Conservation (phyloP, 2,797 vertebrate genomes). For the Peromyscus aztecus region DNA sequence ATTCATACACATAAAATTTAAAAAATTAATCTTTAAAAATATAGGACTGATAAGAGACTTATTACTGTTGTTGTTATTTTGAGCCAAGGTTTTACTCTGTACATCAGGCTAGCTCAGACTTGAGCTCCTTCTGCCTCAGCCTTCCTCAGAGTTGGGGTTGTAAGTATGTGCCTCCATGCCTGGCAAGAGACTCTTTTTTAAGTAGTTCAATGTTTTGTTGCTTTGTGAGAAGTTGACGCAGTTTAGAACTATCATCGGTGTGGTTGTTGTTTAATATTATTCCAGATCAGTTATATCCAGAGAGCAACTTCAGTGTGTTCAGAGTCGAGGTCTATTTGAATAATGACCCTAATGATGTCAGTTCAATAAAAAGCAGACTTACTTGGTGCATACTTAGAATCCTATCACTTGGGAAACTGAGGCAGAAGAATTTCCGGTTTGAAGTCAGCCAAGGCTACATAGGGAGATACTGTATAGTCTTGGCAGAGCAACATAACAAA, state of each 20-base stretch:
- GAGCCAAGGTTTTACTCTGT: neutral
- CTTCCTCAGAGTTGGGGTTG: neutral
- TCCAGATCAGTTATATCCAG: constrained; percentile 17
- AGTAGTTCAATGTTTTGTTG: neutral
- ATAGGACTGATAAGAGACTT: neutral
- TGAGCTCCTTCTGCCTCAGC: neutral
- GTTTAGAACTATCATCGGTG: neutral
- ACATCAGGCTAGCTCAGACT: neutral
- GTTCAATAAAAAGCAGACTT: neutral
- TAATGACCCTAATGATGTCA: neutral
- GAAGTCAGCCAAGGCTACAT: neutral
- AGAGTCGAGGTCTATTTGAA: neutral
- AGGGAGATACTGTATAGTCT: neutral
- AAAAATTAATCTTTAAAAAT: neutral
- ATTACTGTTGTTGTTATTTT: neutral
- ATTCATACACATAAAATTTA: neutral
- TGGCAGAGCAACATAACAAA: neutral
- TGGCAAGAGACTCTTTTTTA: neutral
- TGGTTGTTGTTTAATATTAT: neutral
- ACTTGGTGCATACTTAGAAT: neutral
- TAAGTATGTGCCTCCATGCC: neutral
- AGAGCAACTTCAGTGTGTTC: neutral
- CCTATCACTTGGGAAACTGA: neutral
- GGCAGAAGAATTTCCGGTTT: neutral
- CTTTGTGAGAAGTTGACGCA: neutral